phyloP scores from a whole-genome alignment of 2,113 vertebrate genomes.

The Pedionomus torquatus region DNA sequence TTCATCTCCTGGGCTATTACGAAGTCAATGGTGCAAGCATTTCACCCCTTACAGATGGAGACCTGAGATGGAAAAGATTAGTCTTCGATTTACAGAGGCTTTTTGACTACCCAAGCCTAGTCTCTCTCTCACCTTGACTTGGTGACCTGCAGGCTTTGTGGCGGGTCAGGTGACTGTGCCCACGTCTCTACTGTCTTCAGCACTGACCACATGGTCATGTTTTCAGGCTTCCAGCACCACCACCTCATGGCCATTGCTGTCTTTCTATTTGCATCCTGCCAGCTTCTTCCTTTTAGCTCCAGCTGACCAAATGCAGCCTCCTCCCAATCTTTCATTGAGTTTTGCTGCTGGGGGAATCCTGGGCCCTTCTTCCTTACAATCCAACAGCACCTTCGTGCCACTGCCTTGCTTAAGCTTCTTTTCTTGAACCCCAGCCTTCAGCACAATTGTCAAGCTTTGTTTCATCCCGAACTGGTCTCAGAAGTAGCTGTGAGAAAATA shows the following conservation, averaged over 20 bases:
- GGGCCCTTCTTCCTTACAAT: not conserved
- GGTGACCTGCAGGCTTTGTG: not conserved
- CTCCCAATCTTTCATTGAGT: rapidly evolving
- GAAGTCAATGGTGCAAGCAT: not conserved
- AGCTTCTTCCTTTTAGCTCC: not conserved
- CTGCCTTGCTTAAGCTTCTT: not conserved
- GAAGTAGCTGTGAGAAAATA: not conserved
- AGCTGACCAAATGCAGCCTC: not conserved
- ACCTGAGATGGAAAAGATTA: not conserved
- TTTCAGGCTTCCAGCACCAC: not conserved
- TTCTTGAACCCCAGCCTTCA: not conserved
- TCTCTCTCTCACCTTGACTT: not conserved
- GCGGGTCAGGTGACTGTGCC: not conserved
- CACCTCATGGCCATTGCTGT: rapidly evolving
- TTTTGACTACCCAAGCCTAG: not conserved
- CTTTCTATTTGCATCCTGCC: not conserved
- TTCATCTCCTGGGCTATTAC: not conserved
- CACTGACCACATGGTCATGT: not conserved
- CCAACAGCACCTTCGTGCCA: not conserved
- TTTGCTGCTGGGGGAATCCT: not conserved
- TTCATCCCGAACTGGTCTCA: not conserved
- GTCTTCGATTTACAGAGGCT: not conserved
- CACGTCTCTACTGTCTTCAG: not conserved
- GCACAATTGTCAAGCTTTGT: not conserved
- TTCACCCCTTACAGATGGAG: not conserved